Conservation (phyloP, 2,113 vertebrate species). For the Pteruthius melanotis region DNA sequence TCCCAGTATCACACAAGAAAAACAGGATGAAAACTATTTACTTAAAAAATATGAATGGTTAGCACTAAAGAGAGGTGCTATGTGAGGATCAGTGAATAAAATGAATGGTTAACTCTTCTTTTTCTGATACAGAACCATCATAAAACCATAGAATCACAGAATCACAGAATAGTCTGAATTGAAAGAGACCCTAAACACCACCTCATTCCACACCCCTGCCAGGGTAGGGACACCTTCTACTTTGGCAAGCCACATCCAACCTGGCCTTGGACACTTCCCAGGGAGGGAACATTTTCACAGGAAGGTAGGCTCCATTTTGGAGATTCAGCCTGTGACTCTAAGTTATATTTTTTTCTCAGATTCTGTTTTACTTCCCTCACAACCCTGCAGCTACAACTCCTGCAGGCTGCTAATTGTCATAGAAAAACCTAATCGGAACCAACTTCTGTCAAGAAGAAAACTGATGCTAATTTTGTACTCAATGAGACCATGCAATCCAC, state of each 20-base stretch:
- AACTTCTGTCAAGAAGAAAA: not conserved
- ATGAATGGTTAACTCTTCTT: accelerated
- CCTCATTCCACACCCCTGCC: not conserved
- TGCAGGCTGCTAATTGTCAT: not conserved
- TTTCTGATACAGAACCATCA: not conserved
- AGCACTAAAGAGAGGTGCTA: accelerated
- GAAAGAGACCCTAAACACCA: not conserved
- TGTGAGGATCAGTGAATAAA: not conserved
- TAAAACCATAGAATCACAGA: not conserved
- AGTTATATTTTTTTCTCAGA: not conserved
- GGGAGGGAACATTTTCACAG: not conserved
- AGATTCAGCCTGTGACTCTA: not conserved
- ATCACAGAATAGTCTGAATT: not conserved
- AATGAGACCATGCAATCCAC: not conserved
- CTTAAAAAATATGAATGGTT: not conserved
- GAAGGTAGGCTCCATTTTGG: accelerated
- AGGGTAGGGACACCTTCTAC: not conserved
- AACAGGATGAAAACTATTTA: not conserved
- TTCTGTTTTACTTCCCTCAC: not conserved
- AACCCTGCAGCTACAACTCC: not conserved
- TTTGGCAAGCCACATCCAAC: not conserved
- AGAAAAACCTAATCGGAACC: not conserved
- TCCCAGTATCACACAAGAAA: not conserved
- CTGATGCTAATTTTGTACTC: not conserved
- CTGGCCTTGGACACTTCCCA: not conserved